Percentiles rank a stretch among this genome's conserved stretches.
Evolutionary conservation across 1,140 invertebrate species (phyloP).

Genomic region (Aphelenchoides besseyi): DNA sequence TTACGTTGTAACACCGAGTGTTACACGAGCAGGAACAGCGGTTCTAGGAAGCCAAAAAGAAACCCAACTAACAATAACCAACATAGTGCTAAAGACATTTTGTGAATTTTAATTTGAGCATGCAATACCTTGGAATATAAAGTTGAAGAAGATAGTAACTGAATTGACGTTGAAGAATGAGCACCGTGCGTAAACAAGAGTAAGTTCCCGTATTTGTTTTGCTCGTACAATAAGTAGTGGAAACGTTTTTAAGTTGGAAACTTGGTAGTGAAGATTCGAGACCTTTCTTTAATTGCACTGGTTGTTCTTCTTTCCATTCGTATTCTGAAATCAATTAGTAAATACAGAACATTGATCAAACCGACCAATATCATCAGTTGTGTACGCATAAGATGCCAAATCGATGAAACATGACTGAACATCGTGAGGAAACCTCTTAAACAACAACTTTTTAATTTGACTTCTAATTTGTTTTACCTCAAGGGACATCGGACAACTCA

Average conservation of each 20-base stretch:
- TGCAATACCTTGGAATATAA: slow-evolving; percentile 55
- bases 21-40: slow-evolving; percentile 63
- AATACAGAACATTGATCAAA: slow-evolving; percentile 17
- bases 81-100: slow-evolving; percentile 61
- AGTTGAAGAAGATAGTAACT: slow-evolving; percentile 90
- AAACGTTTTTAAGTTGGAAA: slow-evolving; percentile 85
- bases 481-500: slow-evolving; percentile 81
- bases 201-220: slow-evolving; percentile 93
- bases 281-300: slow-evolving; percentile 87
- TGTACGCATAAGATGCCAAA: slow-evolving; percentile 71
- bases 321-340: slow-evolving; percentile 47
- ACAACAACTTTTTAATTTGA: too few species aligned
- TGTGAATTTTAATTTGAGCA: neutral
- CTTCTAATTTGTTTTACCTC: too few species aligned
- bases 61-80: slow-evolving; percentile 69
- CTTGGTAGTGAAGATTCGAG: slow-evolving; percentile 76
- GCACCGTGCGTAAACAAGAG: slow-evolving; percentile 89
- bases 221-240: slow-evolving; percentile 88
- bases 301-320: slow-evolving; percentile 82
- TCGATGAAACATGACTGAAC: slow-evolving; percentile 84
- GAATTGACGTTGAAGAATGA: slow-evolving; percentile 92
- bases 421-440: slow-evolving; percentile 89
- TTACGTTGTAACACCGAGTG: slow-evolving; percentile 71
- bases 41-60: slow-evolving; percentile 66
- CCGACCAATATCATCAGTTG: slow-evolving; percentile 56